A percentile compares a stretch with the other conserved stretches of the same genome.
Conservation (phyloP, 1,140 invertebrate species). For the Atta colombica region DNA sequence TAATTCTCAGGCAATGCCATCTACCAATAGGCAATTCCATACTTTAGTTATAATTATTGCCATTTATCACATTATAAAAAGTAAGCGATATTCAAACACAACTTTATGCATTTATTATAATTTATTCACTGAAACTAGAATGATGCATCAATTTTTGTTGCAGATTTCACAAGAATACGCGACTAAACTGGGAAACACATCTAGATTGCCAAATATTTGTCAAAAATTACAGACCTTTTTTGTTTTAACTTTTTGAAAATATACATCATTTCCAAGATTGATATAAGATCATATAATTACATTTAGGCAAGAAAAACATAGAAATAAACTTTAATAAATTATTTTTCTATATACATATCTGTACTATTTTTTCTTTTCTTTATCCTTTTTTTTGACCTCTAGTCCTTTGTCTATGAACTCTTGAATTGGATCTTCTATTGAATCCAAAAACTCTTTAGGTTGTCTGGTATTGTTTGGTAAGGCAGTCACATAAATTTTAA, state of each 20-base stretch:
- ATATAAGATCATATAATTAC: conserved; percentile 9
- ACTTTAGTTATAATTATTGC: conserved; percentile 37
- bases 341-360: conserved; percentile 51
- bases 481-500: conserved; percentile 7
- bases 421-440: not conserved
- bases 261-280: conserved; percentile 38
- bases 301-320: conserved; percentile 40
- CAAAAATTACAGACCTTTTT: not conserved
- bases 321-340: conserved; percentile 58
- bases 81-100: conserved; percentile 49
- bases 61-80: conserved; percentile 49
- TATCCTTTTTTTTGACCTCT: not conserved
- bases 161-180: conserved; percentile 24
- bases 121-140: conserved; percentile 8
- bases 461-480: not conserved
- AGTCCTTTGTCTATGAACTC: not conserved
- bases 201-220: not conserved
- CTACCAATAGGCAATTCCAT: conserved; percentile 57
- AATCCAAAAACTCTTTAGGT: too few relatives aligned
- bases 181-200: not conserved
- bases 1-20: conserved; percentile 51
- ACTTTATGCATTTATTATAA: not conserved
- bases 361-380: conserved; percentile 7
- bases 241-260: conserved; percentile 25
- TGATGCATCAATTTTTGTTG: not conserved